Evolutionary conservation across 2,888 invertebrate species (phyloP), one percentile per base, ranked within the genome.

Genomic region (Macrosoma leucophasiata): DNA sequence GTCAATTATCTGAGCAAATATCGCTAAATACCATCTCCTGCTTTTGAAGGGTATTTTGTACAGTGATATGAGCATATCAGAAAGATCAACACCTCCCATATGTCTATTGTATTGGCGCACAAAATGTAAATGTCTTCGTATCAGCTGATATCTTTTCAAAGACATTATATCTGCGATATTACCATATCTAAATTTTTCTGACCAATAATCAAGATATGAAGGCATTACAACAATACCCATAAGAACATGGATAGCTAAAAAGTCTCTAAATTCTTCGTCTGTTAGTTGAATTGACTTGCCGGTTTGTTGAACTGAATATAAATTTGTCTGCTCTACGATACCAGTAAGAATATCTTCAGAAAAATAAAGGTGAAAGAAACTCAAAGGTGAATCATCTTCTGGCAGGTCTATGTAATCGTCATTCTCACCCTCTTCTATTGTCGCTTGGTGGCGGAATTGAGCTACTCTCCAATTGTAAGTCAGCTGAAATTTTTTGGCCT

Each of bases 71-170:
- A 47, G 32, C 39, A 43, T 49, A 34, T 58, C 55, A 17, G 35
- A 29, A 17, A 52, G 34, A 30, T 54, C 52, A 9, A 55, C 51
- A 19, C 49, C 50, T 9, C 50, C 53, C 55, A 57, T 57, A 37
- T 53, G 47, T 29, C 44, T 44, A 38, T 57, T 58, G 41, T 54
- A 55, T 23, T 45, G 39, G 12, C 29, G 34, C 18, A 53, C 42
- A 29, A 55, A 39, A 24, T 50, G 38, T n/a, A n/a, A n/a, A n/a
- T n/a, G n/a, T n/a, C n/a, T n/a, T n/a, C n/a, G n/a, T n/a, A n/a
- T n/a, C n/a, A n/a, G n/a, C n/a, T n/a, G n/a, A n/a, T n/a, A n/a
- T n/a, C n/a, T n/a, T n/a, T n/a, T n/a, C n/a, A n/a, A n/a, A n/a
- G n/a, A n/a, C n/a, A n/a, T n/a, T n/a, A n/a, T n/a, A n/a, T n/a